Evolutionary conservation across 2,888 invertebrate genomes (phyloP), one percentile per base, ranked within the genome.

Genomic region (Eutolmus rufibarbis): DNA sequence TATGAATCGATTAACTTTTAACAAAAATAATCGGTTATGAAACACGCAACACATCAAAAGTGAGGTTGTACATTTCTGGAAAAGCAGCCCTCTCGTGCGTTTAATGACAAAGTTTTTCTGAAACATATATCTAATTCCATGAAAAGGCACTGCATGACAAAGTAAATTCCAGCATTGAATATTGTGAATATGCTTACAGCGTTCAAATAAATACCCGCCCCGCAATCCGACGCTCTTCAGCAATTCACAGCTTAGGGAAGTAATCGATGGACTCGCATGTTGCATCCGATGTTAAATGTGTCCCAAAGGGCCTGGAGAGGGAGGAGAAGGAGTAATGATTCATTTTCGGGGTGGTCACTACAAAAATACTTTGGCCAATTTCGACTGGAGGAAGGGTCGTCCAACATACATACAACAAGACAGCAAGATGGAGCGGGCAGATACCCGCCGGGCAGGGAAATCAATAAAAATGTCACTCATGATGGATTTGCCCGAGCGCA

Each of bases 381-480:
- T 66, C 16, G n/a, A 12, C 23, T 1, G 9, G 23, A 66, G 66
- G 66, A 23, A 66, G 16, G 51, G 66, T 2, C 28, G 9, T 28
- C 8, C n/a, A 23, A 57, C 12, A 12, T 23, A 57, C 12, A n/a
- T 9, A n/a, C 37, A 8, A 76, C 8, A 28, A 40, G 76, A 34
- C 16, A 14, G 34, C n/a, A 76, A n/a, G 34, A 37, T 40, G 14
- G 76, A 37, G 34, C 7, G 37, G n/a, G 40, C 7, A 40, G 76
- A 76, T 34, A 40, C 8, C n/a, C 34, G 12, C 76, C n/a, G 37
- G 40, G 28, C 34, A 37, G 19, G 19, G 76, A 40, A 76, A 76
- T 76, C 76, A 76, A 76, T 76, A 76, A 76, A 76, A 76, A 76
- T 76, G 76, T 76, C 76, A 76, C 37, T 76, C 37, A 40, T 76